Percentiles rank a stretch among this genome's conserved stretches.
Evolutionary conservation across 2,888 invertebrate genomes (phyloP).

Genomic region (Dyspetes luteomarginatus): DNA sequence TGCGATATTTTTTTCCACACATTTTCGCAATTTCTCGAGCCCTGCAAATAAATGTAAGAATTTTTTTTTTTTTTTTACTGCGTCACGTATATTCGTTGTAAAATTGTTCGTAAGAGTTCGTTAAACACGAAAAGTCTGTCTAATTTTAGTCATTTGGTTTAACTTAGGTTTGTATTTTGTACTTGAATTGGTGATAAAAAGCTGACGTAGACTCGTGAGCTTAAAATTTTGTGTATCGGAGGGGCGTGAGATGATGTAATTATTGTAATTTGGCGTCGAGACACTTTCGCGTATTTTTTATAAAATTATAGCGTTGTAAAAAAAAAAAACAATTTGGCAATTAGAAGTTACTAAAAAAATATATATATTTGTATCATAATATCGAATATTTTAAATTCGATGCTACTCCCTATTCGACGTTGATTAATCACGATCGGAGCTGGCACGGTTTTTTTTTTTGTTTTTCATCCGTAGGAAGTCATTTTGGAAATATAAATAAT

Average conservation of each 20-base stretch:
- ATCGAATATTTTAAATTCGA: slow-evolving; percentile 12
- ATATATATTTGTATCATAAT: not conserved
- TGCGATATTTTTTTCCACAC: slow-evolving; percentile 5
- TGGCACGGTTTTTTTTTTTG: slow-evolving; percentile 40
- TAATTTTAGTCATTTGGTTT: slow-evolving; percentile 58
- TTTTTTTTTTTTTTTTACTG: slow-evolving; percentile 28
- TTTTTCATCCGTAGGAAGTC: not conserved
- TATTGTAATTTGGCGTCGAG: slow-evolving; percentile 7
- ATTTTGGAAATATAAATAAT: slow-evolving; percentile 9
- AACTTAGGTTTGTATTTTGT: slow-evolving; percentile 57
- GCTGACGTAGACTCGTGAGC: slow-evolving; percentile 28
- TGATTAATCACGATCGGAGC: slow-evolving; percentile 6
- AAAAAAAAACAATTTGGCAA: slow-evolving; percentile 14
- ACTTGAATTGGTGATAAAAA: slow-evolving; percentile 48
- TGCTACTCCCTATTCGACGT: not conserved
- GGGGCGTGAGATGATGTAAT: not conserved
- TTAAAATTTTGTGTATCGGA: slow-evolving; percentile 48
- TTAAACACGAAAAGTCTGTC: not conserved
- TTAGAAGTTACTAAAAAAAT: not conserved
- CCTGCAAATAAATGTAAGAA: slow-evolving; percentile 28
- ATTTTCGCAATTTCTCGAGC: slow-evolving; percentile 13
- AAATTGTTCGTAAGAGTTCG: slow-evolving; percentile 21
- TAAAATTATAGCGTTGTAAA: slow-evolving; percentile 20
- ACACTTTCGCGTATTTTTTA: not conserved
- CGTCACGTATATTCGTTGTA: slow-evolving; percentile 17